Percentiles rank a stretch among this genome's conserved stretches.
These are phyloP conservation scores for Drosophila kikkawai DNA, from an alignment of 1,140 invertebrate genomes.

Conservation along the genomic window DNA sequence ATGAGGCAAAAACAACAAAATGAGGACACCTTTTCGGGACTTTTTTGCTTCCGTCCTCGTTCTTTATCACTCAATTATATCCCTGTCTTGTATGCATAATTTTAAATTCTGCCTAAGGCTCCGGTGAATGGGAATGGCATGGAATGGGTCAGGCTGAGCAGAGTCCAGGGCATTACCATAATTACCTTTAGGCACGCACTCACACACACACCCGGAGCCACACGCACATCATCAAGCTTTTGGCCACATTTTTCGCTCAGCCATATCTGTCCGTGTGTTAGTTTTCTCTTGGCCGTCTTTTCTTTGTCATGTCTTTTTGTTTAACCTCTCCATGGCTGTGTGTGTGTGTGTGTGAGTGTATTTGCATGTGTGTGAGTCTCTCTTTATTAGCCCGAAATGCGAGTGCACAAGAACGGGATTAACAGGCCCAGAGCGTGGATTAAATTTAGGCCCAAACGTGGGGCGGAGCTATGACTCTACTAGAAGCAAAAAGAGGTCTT, in stretches of 20 bases:
- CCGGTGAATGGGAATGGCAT: constrained; percentile 14
- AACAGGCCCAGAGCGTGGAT: constrained; percentile 1
- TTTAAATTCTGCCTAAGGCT: constrained; percentile 54
- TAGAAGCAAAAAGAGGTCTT: neutral
- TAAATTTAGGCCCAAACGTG: constrained; percentile 26
- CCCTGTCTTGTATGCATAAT: constrained; percentile 75
- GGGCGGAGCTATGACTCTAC: neutral
- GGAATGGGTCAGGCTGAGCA: constrained; percentile 21
- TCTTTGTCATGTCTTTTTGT: constrained; percentile 26
- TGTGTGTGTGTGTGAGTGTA: constrained; percentile 17
- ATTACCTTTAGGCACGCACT: constrained; percentile 59
- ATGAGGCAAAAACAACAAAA: constrained; percentile 40
- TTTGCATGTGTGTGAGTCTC: constrained; percentile 23
- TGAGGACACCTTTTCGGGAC: constrained; percentile 29
- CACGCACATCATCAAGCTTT: constrained; percentile 39
- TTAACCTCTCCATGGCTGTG: constrained; percentile 19
- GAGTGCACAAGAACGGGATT: constrained; percentile 20
- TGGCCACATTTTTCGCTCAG: constrained; percentile 57
- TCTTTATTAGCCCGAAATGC: constrained; percentile 57
- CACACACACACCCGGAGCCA: constrained; percentile 20
- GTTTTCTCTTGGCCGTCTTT: constrained; percentile 40
- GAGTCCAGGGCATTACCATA: constrained; percentile 69
- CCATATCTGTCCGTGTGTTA: constrained; percentile 38
- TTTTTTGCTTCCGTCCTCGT: constrained; percentile 27
- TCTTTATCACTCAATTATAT: constrained; percentile 71